phyloP scores from a whole-genome alignment of 2,113 vertebrate species.

The Lota lota region DNA sequence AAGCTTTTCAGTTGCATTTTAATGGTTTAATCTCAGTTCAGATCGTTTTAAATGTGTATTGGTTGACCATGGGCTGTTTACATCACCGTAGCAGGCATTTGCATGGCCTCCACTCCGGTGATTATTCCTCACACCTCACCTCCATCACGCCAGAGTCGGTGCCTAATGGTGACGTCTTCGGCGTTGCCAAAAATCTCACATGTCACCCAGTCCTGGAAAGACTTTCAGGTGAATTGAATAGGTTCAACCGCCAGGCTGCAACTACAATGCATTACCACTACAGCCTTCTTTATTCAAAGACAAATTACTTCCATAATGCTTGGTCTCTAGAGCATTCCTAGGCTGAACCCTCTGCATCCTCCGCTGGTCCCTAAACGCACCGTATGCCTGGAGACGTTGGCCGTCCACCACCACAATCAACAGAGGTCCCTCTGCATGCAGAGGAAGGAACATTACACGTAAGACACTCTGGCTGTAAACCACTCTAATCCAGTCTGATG shows the following conservation, averaged over 20 bases:
- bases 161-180: conserved; percentile 33
- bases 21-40: not conserved
- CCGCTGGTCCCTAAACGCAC: conserved; percentile 59
- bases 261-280: not conserved
- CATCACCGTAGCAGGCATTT: conserved; percentile 51
- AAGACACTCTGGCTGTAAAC: not conserved
- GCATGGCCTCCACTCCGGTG: conserved; percentile 51
- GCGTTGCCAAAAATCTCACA: conserved; percentile 59
- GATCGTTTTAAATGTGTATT: not conserved
- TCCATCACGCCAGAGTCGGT: conserved; percentile 30
- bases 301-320: not conserved
- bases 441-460: conserved; percentile 65
- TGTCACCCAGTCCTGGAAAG: conserved; percentile 28
- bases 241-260: not conserved
- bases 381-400: conserved; percentile 66
- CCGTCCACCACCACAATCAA: conserved; percentile 69
- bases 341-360: conserved; percentile 67
- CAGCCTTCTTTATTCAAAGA: not conserved
- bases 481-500: no score
- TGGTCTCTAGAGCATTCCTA: conserved; percentile 49
- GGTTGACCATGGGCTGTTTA: conserved; percentile 5
- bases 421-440: conserved; percentile 69
- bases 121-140: conserved; percentile 14
- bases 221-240: conserved; percentile 50
- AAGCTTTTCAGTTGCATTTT: not conserved